phyloP scores from a whole-genome alignment of 2,888 invertebrate species.

The Beris morrisii region DNA sequence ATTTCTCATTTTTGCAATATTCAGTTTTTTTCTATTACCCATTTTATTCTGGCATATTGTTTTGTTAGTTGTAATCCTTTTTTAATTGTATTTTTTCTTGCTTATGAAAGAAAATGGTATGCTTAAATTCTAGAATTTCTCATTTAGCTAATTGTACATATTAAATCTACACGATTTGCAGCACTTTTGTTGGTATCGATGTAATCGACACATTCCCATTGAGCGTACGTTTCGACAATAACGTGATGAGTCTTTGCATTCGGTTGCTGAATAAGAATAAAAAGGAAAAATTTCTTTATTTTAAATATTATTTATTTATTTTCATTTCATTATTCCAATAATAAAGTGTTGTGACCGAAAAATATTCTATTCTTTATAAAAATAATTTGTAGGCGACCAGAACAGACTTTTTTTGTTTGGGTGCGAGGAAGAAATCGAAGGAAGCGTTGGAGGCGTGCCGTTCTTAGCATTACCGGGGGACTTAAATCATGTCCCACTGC shows the following conservation, averaged over 20 bases:
- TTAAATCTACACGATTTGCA: conserved; percentile 73
- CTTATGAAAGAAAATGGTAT: too few relatives aligned
- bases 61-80: not conserved
- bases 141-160: conserved; percentile 36
- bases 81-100: not conserved
- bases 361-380: too few relatives aligned
- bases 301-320: too few relatives aligned
- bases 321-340: too few relatives aligned
- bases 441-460: too few relatives aligned
- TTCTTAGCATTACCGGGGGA: too few relatives aligned
- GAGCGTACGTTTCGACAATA: conserved; percentile 85
- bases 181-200: conserved; percentile 82
- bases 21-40: not conserved
- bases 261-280: conserved; percentile 57
- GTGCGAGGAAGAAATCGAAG: too few relatives aligned
- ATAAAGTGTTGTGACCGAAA: too few relatives aligned
- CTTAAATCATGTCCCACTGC: too few relatives aligned
- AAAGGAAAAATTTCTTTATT: not conserved
- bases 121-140: too few relatives aligned
- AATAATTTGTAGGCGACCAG: too few relatives aligned
- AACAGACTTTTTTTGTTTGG: too few relatives aligned
- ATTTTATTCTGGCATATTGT: not conserved
- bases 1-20: not conserved
- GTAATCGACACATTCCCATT: conserved; percentile 85
- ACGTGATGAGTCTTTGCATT: conserved; percentile 79